Percentiles rank a stretch among this genome's conserved stretches.
Evolutionary conservation across 2,797 vertebrate genomes (phyloP).

Genomic region (Heteromormyrus szaboi): DNA sequence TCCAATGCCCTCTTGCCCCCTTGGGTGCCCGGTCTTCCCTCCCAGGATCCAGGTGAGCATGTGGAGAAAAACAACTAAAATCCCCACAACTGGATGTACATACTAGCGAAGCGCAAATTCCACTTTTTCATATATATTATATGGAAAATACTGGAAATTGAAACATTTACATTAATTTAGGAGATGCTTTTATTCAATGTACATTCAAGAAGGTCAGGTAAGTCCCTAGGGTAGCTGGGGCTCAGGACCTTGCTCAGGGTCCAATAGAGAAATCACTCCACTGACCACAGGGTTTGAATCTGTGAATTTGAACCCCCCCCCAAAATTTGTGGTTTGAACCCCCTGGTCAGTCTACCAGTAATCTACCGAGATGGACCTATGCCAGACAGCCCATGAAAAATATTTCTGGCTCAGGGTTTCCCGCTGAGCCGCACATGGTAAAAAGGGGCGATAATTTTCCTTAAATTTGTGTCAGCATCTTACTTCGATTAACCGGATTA

Average conservation of each 20-base stretch:
- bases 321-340: neutral
- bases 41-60: constrained; percentile 77
- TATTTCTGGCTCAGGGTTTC: neutral
- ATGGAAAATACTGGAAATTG: neutral
- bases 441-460: neutral
- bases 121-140: neutral
- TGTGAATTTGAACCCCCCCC: neutral
- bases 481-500: neutral
- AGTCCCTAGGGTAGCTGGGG: neutral
- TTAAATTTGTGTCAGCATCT: neutral
- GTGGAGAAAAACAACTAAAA: neutral
- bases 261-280: neutral
- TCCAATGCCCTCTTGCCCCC: constrained; percentile 59
- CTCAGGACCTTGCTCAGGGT: neutral
- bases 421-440: neutral
- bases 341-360: neutral
- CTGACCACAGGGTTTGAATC: neutral
- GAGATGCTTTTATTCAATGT: neutral
- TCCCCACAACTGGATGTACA: neutral
- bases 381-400: neutral
- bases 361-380: neutral
- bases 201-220: neutral
- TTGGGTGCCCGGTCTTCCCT: constrained; percentile 47
- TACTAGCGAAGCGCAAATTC: neutral
- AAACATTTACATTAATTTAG: neutral